Evolutionary conservation across 2,113 vertebrate species (phyloP), one percentile per base, ranked within the genome.

Genomic region (Echinops telfairi): DNA sequence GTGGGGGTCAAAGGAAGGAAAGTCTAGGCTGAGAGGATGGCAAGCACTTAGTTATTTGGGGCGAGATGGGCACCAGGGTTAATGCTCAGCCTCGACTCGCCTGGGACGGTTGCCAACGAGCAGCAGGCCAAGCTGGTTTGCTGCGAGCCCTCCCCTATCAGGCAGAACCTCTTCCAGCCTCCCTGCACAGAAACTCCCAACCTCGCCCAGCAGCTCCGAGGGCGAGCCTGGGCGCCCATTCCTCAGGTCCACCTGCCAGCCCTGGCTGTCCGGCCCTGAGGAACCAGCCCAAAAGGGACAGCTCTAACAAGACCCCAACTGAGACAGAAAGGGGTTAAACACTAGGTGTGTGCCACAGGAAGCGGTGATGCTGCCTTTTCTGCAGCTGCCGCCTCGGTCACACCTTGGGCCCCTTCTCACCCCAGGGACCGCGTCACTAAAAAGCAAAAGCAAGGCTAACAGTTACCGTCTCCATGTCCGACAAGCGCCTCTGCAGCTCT

Each of bases 401-500:
- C 2, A 25, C 57, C 4, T 0, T 0, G 16, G 1, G 1, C 33
- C 8, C 8, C 25, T 20, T 73, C 68, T 0, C 0, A 70, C 31
- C 12, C 36, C 58, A 4, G 53, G 14, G n/a, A 36, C 22, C 79
- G 12, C 1, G 15, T 4, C 17, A 33, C 2, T 27, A 25, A 33
- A 84, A 53, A 23, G 60, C 9, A 23, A 19, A 16, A 23, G 11
- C 11, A 8, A 64, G 73, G n/a, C 36, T 81, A 29, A 4, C 17
- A 27, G 11, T 95, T 97, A 98, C 98, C 97, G 93, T 97, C 97
- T 99, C 98, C 99, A 99, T 99, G 53, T 98, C 98, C 0, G 97
- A 95, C 97, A 99, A 93, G 83, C 99, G 96, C 60, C 98, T 98
- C 95, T 98, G 98, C 36, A 99, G 98, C 91, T 99, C 98, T 0